Evolutionary conservation across 1,140 invertebrate genomes (phyloP).

Genomic region (Hyles vespertilio): DNA sequence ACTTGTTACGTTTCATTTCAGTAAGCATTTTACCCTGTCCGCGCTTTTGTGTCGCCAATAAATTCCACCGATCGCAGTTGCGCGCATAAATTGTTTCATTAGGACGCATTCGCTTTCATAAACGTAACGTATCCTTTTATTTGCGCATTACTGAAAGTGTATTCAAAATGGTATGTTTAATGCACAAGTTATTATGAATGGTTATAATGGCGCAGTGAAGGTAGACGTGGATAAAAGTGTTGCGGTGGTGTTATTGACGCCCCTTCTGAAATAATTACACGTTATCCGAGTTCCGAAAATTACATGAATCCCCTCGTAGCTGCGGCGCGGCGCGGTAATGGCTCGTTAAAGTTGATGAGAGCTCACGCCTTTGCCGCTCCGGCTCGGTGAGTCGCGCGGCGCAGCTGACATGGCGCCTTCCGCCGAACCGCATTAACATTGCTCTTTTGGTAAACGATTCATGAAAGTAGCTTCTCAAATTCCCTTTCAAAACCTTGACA

Average conservation of each 20-base stretch:
- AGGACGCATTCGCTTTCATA: constrained; percentile 29
- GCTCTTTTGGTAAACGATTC: constrained; percentile 4
- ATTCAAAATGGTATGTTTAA: not conserved
- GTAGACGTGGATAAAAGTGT: constrained; percentile 33
- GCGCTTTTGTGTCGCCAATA: constrained; percentile 46
- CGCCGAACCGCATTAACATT: too few relatives aligned
- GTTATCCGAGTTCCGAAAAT: constrained; percentile 65
- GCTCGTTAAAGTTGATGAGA: constrained; percentile 73
- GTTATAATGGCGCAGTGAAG: not conserved
- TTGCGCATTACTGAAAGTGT: not conserved
- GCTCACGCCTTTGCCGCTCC: constrained; percentile 33
- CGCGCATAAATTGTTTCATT: constrained; percentile 46
- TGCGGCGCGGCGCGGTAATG: constrained; percentile 45
- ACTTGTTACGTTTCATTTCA: constrained; percentile 54
- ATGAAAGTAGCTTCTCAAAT: constrained; percentile 13
- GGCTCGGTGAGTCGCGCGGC: constrained; percentile 15
- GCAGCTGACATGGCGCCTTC: constrained; percentile 22
- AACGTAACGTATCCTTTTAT: constrained; percentile 29
- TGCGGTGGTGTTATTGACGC: constrained; percentile 57
- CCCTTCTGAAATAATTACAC: constrained; percentile 68
- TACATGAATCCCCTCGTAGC: constrained; percentile 44
- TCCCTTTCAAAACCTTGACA: too few relatives aligned
- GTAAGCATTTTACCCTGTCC: constrained; percentile 34
- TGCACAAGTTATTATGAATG: not conserved
- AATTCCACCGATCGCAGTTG: constrained; percentile 40